Evolutionary conservation across 1,140 invertebrate species (phyloP).

Genomic region (Brachionus sp.): DNA sequence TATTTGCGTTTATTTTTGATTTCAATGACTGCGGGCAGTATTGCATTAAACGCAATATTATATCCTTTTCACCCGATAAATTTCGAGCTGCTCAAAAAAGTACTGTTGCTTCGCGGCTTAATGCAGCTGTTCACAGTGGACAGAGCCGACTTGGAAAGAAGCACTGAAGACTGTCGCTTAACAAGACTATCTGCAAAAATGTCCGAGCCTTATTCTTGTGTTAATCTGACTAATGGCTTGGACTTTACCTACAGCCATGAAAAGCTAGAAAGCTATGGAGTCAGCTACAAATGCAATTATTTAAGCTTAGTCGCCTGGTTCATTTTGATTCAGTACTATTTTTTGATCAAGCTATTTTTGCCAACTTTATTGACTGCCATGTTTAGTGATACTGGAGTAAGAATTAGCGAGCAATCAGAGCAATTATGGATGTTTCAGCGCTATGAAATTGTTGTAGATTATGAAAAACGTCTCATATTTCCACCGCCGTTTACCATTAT

Average conservation of each 20-base stretch:
- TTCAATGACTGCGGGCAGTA: conserved; percentile 58
- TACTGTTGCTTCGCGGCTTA: conserved; percentile 54
- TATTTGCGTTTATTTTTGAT: conserved; percentile 60
- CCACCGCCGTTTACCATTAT: conserved; percentile 42
- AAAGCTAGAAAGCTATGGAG: conserved; percentile 9
- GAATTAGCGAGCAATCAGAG: conserved; percentile 55
- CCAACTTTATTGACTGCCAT: conserved; percentile 60
- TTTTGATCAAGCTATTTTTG: conserved; percentile 60
- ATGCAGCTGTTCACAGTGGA: conserved; percentile 61
- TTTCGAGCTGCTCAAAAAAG: conserved; percentile 52
- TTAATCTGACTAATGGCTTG: conserved; percentile 29
- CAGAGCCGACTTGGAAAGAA: conserved; percentile 55
- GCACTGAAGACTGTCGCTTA: conserved; percentile 1
- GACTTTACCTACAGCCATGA: conserved; percentile 15
- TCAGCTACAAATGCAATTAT: conserved; percentile 53
- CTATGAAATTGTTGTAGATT: conserved; percentile 61
- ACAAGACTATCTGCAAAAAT: conserved; percentile 42
- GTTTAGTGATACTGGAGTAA: conserved; percentile 56
- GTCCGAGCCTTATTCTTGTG: conserved; percentile 8
- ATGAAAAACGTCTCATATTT: conserved; percentile 54
- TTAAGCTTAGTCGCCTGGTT: conserved; percentile 57
- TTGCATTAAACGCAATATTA: conserved; percentile 59
- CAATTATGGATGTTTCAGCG: conserved; percentile 60
- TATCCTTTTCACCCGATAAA: conserved; percentile 59
- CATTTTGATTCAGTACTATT: conserved; percentile 59